Evolutionary conservation across 2,797 vertebrate species (phyloP).

Genomic region (Harpagifer antarcticus): DNA sequence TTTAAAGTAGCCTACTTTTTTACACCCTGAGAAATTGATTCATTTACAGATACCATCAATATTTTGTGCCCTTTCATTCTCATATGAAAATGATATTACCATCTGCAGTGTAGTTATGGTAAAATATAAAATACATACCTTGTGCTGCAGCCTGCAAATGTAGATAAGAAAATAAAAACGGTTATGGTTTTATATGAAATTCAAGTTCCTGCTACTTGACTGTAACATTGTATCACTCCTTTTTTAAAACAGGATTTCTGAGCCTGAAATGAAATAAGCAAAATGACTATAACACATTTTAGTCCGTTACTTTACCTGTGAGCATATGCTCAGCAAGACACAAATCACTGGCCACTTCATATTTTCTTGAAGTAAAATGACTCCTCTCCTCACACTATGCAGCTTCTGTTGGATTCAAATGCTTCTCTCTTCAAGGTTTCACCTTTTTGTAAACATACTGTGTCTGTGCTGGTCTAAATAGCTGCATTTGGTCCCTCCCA

Average conservation of each 20-base stretch:
- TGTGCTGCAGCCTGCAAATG: slow-evolving; percentile 83
- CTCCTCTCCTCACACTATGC: slow-evolving; percentile 26
- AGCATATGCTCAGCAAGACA: slow-evolving; percentile 62
- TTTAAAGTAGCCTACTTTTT: neutral
- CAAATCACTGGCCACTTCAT: slow-evolving; percentile 68
- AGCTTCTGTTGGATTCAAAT: slow-evolving; percentile 30
- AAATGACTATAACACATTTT: neutral
- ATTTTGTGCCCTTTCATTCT: neutral
- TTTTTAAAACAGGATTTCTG: neutral
- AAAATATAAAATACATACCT: slow-evolving; percentile 76
- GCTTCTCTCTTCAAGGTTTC: slow-evolving; percentile 41
- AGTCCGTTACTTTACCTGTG: slow-evolving; percentile 75
- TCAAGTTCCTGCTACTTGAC: neutral
- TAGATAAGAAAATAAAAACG: slow-evolving; percentile 22
- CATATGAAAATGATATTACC: neutral
- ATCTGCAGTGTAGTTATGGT: neutral
- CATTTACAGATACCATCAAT: neutral
- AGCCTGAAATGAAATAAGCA: neutral
- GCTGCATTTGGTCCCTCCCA: slow-evolving; percentile 62
- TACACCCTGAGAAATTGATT: neutral
- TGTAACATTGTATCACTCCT: neutral
- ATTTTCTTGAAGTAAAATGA: slow-evolving; percentile 59
- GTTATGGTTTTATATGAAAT: neutral
- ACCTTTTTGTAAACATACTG: slow-evolving; percentile 43
- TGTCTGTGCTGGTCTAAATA: slow-evolving; percentile 62